Conservation (phyloP, 1,140 invertebrate species). For the Polypedilum pembai region DNA sequence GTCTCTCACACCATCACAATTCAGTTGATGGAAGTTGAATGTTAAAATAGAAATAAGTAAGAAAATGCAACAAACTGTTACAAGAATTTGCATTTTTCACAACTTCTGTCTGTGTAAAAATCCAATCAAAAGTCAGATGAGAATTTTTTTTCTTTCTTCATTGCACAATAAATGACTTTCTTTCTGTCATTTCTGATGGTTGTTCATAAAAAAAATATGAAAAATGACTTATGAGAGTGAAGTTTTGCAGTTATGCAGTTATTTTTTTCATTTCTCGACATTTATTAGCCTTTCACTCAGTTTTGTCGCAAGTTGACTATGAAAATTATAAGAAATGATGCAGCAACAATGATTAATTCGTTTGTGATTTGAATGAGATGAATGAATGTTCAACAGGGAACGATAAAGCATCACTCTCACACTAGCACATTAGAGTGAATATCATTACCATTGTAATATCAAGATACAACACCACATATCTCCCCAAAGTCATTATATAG, state of each 20-base stretch:
- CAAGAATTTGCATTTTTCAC: conserved; percentile 26
- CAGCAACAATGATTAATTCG: conserved; percentile 13
- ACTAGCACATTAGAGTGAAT: neutral
- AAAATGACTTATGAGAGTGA: conserved; percentile 17
- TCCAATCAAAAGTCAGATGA: conserved; percentile 15
- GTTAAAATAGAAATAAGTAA: neutral
- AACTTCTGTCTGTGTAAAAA: neutral
- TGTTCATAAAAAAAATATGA: conserved; percentile 12
- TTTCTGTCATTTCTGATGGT: neutral
- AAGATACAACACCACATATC: neutral
- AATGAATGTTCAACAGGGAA: conserved; percentile 8
- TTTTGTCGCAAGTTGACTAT: too few relatives aligned
- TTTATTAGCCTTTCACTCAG: conserved; percentile 9
- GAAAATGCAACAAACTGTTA: conserved; percentile 15
- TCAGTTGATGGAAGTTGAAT: conserved; percentile 10
- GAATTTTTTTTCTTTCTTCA: neutral
- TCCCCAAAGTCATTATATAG: conserved; percentile 7
- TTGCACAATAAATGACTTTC: conserved; percentile 24
- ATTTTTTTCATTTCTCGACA: neutral
- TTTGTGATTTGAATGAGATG: conserved; percentile 3
- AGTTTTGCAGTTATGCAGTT: conserved; percentile 10
- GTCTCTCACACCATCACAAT: neutral
- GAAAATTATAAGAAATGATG: neutral
- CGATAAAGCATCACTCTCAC: neutral
- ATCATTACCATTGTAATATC: neutral